Conservation (phyloP, 2,797 vertebrate species). For the Helicolenus hilgendorfi region DNA sequence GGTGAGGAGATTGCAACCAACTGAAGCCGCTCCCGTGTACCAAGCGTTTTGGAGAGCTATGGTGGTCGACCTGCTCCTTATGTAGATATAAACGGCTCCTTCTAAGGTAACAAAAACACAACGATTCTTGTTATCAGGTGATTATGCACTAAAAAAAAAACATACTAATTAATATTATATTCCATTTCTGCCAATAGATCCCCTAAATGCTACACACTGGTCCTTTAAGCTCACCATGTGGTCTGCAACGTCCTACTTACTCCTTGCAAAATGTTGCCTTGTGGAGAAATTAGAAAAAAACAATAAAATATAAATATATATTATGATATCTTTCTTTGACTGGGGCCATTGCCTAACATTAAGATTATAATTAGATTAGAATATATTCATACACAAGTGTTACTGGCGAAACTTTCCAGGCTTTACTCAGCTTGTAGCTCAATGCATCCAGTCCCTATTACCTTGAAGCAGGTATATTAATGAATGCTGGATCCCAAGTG, state of each 20-base stretch:
- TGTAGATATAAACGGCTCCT: too few relatives aligned
- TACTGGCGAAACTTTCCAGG: background rate
- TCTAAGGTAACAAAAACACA: too few relatives aligned
- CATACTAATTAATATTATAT: too few relatives aligned
- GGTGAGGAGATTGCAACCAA: too few relatives aligned
- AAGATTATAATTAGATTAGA: too few relatives aligned
- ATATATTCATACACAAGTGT: background rate
- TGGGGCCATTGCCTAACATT: background rate
- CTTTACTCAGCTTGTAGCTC: background rate
- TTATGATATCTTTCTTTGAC: background rate
- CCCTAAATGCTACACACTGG: too few relatives aligned
- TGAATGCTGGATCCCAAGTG: background rate
- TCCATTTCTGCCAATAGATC: too few relatives aligned
- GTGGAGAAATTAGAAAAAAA: background rate
- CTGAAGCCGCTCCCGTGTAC: too few relatives aligned
- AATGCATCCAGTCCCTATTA: background rate
- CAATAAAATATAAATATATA: background rate
- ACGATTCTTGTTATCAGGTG: too few relatives aligned
- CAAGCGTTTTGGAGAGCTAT: too few relatives aligned
- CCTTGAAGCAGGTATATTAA: background rate
- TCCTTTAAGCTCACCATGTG: background rate
- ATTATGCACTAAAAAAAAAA: too few relatives aligned
- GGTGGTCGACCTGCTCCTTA: too few relatives aligned
- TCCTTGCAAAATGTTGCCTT: background rate
- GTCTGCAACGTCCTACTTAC: background rate